phyloP scores from a whole-genome alignment of 1,140 invertebrate species.

The Plutomurus gul region DNA sequence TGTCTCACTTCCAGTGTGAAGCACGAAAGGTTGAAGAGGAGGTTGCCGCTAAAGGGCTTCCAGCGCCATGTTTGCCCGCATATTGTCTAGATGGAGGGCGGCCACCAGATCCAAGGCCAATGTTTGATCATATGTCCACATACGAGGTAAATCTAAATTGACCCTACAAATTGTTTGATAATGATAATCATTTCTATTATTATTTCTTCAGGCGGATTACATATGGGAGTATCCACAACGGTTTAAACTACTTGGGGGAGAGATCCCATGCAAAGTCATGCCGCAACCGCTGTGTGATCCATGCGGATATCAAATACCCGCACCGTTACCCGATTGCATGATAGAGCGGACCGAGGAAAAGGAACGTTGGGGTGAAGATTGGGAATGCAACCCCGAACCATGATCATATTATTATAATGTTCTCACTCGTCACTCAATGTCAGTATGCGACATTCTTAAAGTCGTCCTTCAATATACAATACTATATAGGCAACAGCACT shows the following conservation, averaged over 20 bases:
- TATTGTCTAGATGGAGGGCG: slow-evolving; percentile 48
- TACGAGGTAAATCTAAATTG: slow-evolving; percentile 2
- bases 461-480: too few relatives aligned
- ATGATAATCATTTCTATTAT: neutral
- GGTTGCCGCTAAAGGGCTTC: slow-evolving; percentile 35
- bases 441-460: too few relatives aligned
- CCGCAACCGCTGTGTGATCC: slow-evolving; percentile 40
- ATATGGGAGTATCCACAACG: slow-evolving; percentile 36
- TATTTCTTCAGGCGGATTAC: slow-evolving; percentile 43
- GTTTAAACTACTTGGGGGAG: slow-evolving; percentile 46
- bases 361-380: slow-evolving; percentile 51
- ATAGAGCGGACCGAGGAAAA: slow-evolving; percentile 50
- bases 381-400: slow-evolving; percentile 45
- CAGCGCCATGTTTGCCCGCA: slow-evolving; percentile 37
- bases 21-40: slow-evolving; percentile 24
- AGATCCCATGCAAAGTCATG: slow-evolving; percentile 39
- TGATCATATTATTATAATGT: neutral
- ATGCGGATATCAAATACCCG: too few relatives aligned
- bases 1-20: slow-evolving; percentile 32
- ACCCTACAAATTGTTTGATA: neutral
- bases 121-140: slow-evolving; percentile 48
- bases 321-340: slow-evolving; percentile 37
- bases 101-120: slow-evolving; percentile 47
- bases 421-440: too few relatives aligned
- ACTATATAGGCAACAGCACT: too few relatives aligned